phyloP scores from a whole-genome alignment of 2,113 vertebrate genomes.

The Montifringilla adamsi region DNA sequence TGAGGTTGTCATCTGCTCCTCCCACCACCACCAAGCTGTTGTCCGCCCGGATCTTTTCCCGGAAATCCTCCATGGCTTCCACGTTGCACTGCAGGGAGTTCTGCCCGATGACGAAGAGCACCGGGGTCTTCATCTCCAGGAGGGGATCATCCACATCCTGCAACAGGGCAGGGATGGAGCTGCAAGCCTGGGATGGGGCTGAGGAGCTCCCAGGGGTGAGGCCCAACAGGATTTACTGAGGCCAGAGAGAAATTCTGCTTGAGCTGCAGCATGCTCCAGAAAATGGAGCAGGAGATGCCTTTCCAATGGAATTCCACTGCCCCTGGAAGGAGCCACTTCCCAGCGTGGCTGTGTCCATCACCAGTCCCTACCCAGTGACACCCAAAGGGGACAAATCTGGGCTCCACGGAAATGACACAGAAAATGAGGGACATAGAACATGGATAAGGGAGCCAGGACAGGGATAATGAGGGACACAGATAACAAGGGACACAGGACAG shows the following conservation, averaged over 20 bases:
- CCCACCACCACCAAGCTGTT: conserved; percentile 98
- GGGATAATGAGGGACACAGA: fast-evolving
- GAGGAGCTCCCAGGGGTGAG: not conserved
- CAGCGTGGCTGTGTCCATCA: fast-evolving
- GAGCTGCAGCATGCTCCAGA: fast-evolving
- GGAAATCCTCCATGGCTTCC: conserved; percentile 95
- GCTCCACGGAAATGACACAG: fast-evolving
- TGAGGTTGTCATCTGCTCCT: conserved; percentile 93
- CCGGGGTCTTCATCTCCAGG: conserved; percentile 97
- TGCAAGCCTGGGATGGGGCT: no score
- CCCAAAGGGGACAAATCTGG: not conserved
- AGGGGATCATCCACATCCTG: conserved; percentile 96
- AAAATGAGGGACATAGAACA: not conserved
- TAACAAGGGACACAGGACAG: fast-evolving
- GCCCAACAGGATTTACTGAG: fast-evolving
- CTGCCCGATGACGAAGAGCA: conserved; percentile 94
- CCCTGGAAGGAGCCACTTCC: no score
- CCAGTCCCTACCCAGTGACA: not conserved
- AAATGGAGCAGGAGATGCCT: not conserved
- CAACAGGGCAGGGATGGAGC: not conserved
- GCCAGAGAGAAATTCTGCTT: not conserved
- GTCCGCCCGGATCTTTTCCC: conserved; percentile 91
- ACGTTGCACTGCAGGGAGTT: conserved; percentile 89
- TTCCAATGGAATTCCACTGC: not conserved
- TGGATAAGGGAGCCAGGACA: not conserved